These are phyloP conservation scores for Microchirus variegatus DNA, from an alignment of 2,797 vertebrate species.

Conservation along the genomic window DNA sequence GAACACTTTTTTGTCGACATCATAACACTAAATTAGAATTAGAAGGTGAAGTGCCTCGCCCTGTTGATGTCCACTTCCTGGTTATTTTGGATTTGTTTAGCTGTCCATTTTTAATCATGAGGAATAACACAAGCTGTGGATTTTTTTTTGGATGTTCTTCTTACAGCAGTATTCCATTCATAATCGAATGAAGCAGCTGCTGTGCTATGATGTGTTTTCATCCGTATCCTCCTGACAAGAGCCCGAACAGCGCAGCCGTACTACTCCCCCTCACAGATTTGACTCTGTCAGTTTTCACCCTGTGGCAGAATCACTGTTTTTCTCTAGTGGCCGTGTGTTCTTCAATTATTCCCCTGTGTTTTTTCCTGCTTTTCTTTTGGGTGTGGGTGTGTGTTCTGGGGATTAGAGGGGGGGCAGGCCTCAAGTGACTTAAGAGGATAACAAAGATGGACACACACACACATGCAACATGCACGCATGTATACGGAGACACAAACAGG, in stretches of 20 bases:
- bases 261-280: constrained; percentile 65
- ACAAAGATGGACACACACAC: constrained; percentile 50
- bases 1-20: background rate
- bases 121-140: constrained; percentile 4
- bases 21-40: background rate
- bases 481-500: constrained; percentile 2
- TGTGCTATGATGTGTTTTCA: constrained; percentile 42
- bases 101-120: constrained; percentile 19
- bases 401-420: constrained; percentile 67
- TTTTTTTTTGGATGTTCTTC: constrained; percentile 29
- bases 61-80: constrained; percentile 1
- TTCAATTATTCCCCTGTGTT: constrained; percentile 52
- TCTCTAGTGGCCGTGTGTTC: constrained; percentile 52
- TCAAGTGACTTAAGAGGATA: constrained; percentile 73
- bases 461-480: constrained; percentile 15
- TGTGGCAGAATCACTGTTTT: constrained; percentile 59
- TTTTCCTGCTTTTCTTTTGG: constrained; percentile 45
- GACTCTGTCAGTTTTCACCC: constrained; percentile 61
- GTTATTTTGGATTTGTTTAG: constrained; percentile 25
- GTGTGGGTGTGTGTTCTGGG: constrained; percentile 65
- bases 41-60: background rate
- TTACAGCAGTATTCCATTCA: constrained; percentile 21
- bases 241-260: constrained; percentile 31
- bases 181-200: constrained; percentile 46
- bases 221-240: constrained; percentile 53